Conservation (phyloP, 1,140 invertebrate species). For the Drosophila willistoni region DNA sequence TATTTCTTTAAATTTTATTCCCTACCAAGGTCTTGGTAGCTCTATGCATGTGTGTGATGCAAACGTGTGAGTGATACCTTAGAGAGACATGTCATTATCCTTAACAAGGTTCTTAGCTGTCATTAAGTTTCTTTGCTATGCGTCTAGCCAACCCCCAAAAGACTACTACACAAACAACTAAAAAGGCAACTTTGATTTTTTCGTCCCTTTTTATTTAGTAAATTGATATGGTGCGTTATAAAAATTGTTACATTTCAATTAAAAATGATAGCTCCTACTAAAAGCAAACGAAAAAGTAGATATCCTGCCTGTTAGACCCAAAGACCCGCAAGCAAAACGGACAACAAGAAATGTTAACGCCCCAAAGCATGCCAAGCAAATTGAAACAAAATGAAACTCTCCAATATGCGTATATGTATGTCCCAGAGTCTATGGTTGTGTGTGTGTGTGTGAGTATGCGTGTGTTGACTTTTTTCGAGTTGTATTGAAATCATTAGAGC, state of each 20-base stretch:
- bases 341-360: constrained; percentile 38
- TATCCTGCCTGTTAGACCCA: not conserved
- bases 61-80: not conserved
- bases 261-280: constrained; percentile 43
- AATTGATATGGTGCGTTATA: constrained; percentile 36
- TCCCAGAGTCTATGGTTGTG: constrained; percentile 18
- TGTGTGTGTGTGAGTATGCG: constrained; percentile 20
- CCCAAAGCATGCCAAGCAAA: constrained; percentile 58
- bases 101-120: constrained; percentile 4
- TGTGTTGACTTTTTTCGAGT: constrained; percentile 49
- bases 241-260: constrained; percentile 62
- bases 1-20: not conserved
- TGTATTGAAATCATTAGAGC: constrained; percentile 80
- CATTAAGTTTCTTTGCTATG: not conserved
- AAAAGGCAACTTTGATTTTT: constrained; percentile 9
- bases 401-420: constrained; percentile 14
- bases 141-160: not conserved
- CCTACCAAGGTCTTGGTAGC: no score
- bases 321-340: constrained; percentile 41
- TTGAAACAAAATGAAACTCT: constrained; percentile 73
- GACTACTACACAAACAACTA: not conserved
- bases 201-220: constrained; percentile 10
- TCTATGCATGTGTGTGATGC: not conserved
- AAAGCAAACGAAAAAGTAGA: constrained; percentile 35
- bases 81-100: not conserved